Base-by-base conservation (phyloP, 1,140 invertebrate species). In the Wiebesia pumilae region DNA sequence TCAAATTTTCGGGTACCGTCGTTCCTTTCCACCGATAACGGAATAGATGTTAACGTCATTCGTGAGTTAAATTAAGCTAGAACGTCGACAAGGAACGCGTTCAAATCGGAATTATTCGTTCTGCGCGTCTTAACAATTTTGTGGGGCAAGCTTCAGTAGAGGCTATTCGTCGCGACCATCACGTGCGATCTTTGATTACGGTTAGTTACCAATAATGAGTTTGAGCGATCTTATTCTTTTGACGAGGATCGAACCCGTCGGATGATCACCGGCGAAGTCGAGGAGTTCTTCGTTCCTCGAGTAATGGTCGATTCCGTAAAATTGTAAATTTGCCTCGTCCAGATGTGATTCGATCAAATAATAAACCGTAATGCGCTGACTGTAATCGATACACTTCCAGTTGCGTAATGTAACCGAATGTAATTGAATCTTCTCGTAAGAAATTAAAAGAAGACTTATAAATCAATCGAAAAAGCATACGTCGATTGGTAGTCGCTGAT, bases 171-270 rank as follows among this genome's bases (percentile, higher is more conserved):
- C 24, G 7, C 14, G 4, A n/a, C 40, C 30, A 38, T 10, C 43
- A 75, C 40, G 38, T 43, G 71, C 1, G 6, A 40, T 75, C 40
- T 38, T 75, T 43, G 27, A 75, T 75, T 43, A 75, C 43, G 43
- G 71, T 24, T 75, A 10, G 33, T n/a, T 27, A 43, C 40, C 71
- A 43, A 43, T 9, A 40, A 75, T 43, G 38, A 75, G 38, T 38
- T 33, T 69, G 71, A 75, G 38, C 40, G 24, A 75, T 43, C n/a
- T 43, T 43, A n/a, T 75, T 38, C 71, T 43, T 75, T 43, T 75
- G 71, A 75, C 0, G n/a, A 43, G 19, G 40, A 75, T 75, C 43
- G 38, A n/a, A 43, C 30, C 7, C 6, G 24, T 43, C 40, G 2
- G 24, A 43, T 40, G 38, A 75, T 75, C 43, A 43, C 71, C 71